phyloP scores from a whole-genome alignment of 2,888 invertebrate genomes.

The Tanaodytes sp. region DNA sequence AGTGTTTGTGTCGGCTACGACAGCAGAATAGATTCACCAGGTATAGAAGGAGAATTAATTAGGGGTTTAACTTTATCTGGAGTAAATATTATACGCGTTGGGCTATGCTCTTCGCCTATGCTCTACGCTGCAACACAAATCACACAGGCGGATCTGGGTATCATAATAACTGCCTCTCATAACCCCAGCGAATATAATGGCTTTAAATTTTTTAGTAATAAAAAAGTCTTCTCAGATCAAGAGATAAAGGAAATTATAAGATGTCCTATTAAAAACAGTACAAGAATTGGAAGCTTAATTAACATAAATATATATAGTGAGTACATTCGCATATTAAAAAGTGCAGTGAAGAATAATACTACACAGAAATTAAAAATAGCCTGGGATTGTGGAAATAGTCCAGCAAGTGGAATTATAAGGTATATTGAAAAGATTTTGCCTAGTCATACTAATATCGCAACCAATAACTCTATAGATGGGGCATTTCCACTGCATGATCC shows the following conservation, averaged over 20 bases:
- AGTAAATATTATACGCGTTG: slow-evolving; percentile 34
- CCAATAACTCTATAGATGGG: slow-evolving; percentile 37
- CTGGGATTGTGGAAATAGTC: slow-evolving; percentile 35
- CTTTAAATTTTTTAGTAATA: slow-evolving; percentile 35
- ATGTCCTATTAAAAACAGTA: slow-evolving; percentile 29
- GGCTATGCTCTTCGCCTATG: slow-evolving; percentile 33
- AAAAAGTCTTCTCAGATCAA: slow-evolving; percentile 36
- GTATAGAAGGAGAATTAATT: slow-evolving; percentile 36
- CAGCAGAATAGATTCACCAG: slow-evolving; percentile 34
- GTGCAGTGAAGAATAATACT: slow-evolving; percentile 29
- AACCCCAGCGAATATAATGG: slow-evolving; percentile 33
- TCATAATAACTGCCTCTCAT: slow-evolving; percentile 31
- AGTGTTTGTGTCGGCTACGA: slow-evolving; percentile 35
- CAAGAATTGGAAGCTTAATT: slow-evolving; percentile 35
- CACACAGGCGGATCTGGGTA: slow-evolving; percentile 29
- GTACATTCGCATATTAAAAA: slow-evolving; percentile 31
- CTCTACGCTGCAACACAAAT: slow-evolving; percentile 34
- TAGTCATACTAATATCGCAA: slow-evolving; percentile 31
- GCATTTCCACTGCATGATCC: slow-evolving; percentile 31
- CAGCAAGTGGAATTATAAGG: slow-evolving; percentile 34
- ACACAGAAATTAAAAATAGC: slow-evolving; percentile 35
- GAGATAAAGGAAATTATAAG: slow-evolving; percentile 32
- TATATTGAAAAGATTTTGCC: slow-evolving; percentile 34
- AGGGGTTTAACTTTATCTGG: slow-evolving; percentile 33
- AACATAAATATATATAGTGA: slow-evolving; percentile 35